Evolutionary conservation across 2,888 invertebrate genomes (phyloP), one percentile per base, ranked within the genome.

Genomic region (Phalera bucephala): DNA sequence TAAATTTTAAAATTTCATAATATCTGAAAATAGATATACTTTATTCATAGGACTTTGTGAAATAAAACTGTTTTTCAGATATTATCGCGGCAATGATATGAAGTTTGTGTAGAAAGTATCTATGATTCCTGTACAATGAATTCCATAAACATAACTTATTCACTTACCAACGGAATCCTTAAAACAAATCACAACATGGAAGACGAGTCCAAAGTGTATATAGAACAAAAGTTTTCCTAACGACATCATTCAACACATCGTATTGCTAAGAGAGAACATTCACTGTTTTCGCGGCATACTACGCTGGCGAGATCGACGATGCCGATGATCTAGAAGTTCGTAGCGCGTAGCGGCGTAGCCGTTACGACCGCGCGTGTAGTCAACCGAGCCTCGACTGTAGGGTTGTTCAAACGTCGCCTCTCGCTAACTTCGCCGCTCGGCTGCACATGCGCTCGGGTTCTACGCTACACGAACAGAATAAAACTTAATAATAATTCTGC

Each of bases 101-200:
- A n/a, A n/a, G n/a, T n/a, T n/a, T n/a, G n/a, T n/a, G n/a, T n/a
- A n/a, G n/a, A n/a, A n/a, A n/a, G n/a, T n/a, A n/a, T n/a, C n/a
- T n/a, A n/a, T n/a, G n/a, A n/a, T n/a, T n/a, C n/a, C n/a, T n/a
- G n/a, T n/a, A n/a, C n/a, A n/a, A n/a, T n/a, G n/a, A n/a, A n/a
- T n/a, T n/a, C n/a, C n/a, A n/a, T n/a, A n/a, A n/a, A n/a, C n/a
- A n/a, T n/a, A n/a, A n/a, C n/a, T n/a, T n/a, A n/a, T 17, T 17
- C 17, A 61, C 89, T 86, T 80, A 87, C 88, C 89, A 42, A 82
- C 77, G 49, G 77, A 72, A 72, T 89, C 88, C 77, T 88, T 87
- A 78, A 87, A 87, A 75, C 89, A 88, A 77, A 88, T 89, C 76
- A 86, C 89, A 74, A 85, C 80, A 66, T 88, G 87, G 80, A 89